phyloP scores from a whole-genome alignment of 2,113 vertebrate species.

The Sporophila hypoxantha region DNA sequence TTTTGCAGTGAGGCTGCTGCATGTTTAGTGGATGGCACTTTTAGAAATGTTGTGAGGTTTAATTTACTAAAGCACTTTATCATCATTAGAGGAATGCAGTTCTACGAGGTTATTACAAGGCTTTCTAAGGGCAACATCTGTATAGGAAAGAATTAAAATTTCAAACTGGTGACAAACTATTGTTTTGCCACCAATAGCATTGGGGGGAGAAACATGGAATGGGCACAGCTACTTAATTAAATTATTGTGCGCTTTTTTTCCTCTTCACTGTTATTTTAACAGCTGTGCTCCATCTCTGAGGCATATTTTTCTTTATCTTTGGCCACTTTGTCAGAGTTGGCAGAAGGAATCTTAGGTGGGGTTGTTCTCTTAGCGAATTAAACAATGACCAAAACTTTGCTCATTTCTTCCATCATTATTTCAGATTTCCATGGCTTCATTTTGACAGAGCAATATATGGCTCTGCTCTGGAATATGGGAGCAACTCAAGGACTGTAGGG shows the following conservation, averaged over 20 bases:
- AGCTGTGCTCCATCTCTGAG: constrained; percentile 52
- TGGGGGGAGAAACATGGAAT: neutral
- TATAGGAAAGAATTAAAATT: constrained; percentile 10
- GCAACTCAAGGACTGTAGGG: neutral
- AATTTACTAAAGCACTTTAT: constrained; percentile 19
- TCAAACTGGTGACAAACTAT: neutral
- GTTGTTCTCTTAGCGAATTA: constrained; percentile 65
- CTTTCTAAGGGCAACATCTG: constrained; percentile 8
- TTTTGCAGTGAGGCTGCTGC: neutral
- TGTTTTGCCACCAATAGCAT: neutral
- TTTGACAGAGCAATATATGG: constrained; percentile 8
- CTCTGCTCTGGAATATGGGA: neutral
- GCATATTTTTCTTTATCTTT: constrained; percentile 64
- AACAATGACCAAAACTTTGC: constrained; percentile 70
- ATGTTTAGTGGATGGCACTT: neutral
- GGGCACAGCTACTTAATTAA: constrained; percentile 33
- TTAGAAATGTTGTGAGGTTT: constrained; percentile 1
- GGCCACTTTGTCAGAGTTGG: constrained; percentile 65
- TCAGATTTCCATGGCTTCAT: constrained; percentile 64
- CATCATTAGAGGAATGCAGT: neutral
- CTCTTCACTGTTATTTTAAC: constrained; percentile 24
- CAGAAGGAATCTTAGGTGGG: constrained; percentile 66
- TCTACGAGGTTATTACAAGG: neutral
- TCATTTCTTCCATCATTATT: constrained; percentile 67
- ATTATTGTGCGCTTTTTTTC: neutral